These are phyloP conservation scores for Xanthia togata DNA, from an alignment of 2,888 invertebrate species.

Conservation along the genomic window DNA sequence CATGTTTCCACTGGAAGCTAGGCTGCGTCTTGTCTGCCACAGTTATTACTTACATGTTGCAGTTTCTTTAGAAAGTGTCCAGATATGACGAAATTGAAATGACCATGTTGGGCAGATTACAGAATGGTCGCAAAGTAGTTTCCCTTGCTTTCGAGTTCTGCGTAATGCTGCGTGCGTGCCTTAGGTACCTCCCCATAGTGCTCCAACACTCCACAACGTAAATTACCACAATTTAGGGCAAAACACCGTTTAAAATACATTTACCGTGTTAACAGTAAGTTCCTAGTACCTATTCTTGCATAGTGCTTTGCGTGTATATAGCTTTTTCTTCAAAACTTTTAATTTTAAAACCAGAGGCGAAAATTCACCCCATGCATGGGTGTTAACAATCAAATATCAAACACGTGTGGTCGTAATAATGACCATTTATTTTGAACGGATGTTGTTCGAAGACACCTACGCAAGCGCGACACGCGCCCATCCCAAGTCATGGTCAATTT, in stretches of 20 bases:
- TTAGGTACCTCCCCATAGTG: constrained; percentile 76
- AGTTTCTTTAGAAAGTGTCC: constrained; percentile 89
- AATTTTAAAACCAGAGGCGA: constrained; percentile 6
- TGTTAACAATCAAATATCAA: constrained; percentile 16
- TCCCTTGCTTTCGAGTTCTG: constrained; percentile 79
- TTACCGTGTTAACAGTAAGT: constrained; percentile 59
- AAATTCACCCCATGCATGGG: not conserved
- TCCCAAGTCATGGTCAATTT: constrained; percentile 83
- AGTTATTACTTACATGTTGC: constrained; percentile 81
- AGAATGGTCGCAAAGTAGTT: constrained; percentile 80
- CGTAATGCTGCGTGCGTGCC: constrained; percentile 87
- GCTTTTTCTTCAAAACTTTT: constrained; percentile 42
- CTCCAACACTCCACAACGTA: constrained; percentile 69
- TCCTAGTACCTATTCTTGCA: constrained; percentile 65
- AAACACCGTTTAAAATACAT: constrained; percentile 75
- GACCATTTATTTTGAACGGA: constrained; percentile 62
- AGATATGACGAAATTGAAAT: constrained; percentile 88
- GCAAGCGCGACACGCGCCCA: constrained; percentile 69
- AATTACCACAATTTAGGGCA: constrained; percentile 79
- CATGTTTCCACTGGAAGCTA: constrained; percentile 88
- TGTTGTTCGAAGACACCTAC: constrained; percentile 70
- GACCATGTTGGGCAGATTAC: constrained; percentile 82
- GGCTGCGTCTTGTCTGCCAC: constrained; percentile 79
- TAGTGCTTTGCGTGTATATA: constrained; percentile 49
- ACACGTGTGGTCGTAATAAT: constrained; percentile 25